Conservation (phyloP, 2,797 vertebrate genomes). For the Florisuga fusca region DNA sequence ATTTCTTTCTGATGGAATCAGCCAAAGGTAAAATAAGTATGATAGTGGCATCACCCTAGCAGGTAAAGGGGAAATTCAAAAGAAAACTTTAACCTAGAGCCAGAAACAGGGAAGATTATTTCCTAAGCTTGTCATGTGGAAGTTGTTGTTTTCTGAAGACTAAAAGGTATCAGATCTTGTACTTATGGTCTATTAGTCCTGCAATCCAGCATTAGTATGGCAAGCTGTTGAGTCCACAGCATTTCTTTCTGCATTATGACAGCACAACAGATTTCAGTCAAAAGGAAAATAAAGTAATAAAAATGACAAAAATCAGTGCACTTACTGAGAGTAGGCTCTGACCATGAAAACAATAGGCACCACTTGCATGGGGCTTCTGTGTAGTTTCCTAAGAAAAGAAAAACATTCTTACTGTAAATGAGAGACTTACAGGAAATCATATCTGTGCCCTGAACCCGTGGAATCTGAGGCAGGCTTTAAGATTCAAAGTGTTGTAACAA, state of each 20-base stretch:
- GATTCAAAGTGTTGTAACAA: neutral
- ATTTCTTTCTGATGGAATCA: neutral
- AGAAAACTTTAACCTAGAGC: neutral
- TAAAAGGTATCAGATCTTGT: neutral
- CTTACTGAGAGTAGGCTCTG: constrained; percentile 78
- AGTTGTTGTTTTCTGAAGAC: neutral
- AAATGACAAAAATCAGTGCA: neutral
- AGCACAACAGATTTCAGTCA: neutral
- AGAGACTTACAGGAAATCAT: neutral
- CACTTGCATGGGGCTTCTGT: constrained; percentile 79
- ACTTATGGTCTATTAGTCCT: neutral
- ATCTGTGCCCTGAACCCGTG: neutral
- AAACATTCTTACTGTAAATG: neutral
- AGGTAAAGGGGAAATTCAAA: neutral
- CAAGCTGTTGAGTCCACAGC: neutral
- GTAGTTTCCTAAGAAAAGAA: constrained; percentile 72
- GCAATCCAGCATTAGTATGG: neutral
- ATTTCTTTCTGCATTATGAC: neutral
- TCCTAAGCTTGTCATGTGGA: neutral
- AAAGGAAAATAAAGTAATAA: neutral
- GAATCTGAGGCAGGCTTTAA: neutral
- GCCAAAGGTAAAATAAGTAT: neutral
- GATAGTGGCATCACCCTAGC: neutral
- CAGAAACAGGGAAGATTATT: neutral
- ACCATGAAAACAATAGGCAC: constrained; percentile 72